Evolutionary conservation across 2,888 invertebrate species (phyloP), one percentile per base, ranked within the genome.

Genomic region (Poecilus cupreus): DNA sequence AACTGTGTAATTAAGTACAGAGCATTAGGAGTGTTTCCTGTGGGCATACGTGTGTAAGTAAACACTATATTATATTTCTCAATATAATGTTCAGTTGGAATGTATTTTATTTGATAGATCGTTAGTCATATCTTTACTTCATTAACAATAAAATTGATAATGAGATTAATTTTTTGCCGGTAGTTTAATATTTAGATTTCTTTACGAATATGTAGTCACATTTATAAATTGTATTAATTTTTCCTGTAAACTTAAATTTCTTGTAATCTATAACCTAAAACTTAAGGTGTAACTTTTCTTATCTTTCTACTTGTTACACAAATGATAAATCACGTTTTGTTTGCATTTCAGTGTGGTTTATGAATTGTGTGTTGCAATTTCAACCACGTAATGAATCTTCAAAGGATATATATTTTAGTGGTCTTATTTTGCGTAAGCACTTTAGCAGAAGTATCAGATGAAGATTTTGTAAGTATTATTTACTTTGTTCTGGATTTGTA

Each of bases 351-450:
- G 79, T 68, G 49, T 43, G 72, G n/a, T 37, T 37, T 68, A 24
- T 46, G 64, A 64, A 64, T 77, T 24, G 8, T 18, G 72, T 51
- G 49, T 51, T 22, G 11, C 22, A 26, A 75, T 72, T 46, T 24
- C 74, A 32, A 74, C 43, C n/a, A 26, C 13, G 70, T 68, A 80
- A 80, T 80, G 80, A 72, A 80, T 24, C 24, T 64, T 37, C 43
- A 32, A 24, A 82, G 24, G 80, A 82, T 79, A 74, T 82, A 20
- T 81, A 81, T 80, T 77, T 75, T 79, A 81, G 77, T 78, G 20
- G 24, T 78, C 11, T 43, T 70, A 39, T 80, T 78, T 49, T 81
- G 82, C 22, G 80, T 49, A 78, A 39, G 51, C 43, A 49, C 32
- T 26, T 46, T 77, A 37, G 68, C 70, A 26, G 49, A 77, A 13